These are phyloP conservation scores for Itoplectis maculator DNA, from an alignment of 2,888 invertebrate species.

Conservation along the genomic window DNA sequence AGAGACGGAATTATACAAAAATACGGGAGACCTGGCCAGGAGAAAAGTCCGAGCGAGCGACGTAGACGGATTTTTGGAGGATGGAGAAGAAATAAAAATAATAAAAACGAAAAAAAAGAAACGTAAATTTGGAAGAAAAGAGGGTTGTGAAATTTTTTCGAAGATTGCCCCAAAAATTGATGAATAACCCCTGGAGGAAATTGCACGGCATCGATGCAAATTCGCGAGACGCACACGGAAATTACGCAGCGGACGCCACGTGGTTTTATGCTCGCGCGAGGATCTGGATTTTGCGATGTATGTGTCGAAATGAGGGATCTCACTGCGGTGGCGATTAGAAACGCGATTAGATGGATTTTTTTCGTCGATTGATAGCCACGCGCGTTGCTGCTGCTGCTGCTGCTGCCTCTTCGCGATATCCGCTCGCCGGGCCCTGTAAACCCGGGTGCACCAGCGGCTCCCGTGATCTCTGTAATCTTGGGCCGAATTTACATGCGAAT, in stretches of 20 bases:
- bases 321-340: constrained; percentile 56
- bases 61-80: background rate
- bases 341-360: constrained; percentile 57
- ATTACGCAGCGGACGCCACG: background rate
- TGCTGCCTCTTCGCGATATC: constrained; percentile 7
- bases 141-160: constrained; percentile 51
- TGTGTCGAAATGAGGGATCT: constrained; percentile 40
- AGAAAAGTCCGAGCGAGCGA: background rate
- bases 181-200: constrained; percentile 75
- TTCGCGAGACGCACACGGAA: constrained; percentile 46
- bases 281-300: background rate
- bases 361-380: constrained; percentile 20
- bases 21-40: background rate
- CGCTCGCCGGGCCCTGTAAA: constrained; percentile 28
- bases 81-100: constrained; percentile 33
- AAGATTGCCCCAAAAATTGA: constrained; percentile 57
- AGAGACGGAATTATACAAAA: constrained; percentile 58
- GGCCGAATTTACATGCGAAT: constrained; percentile 30
- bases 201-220: constrained; percentile 82
- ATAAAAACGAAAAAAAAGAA: constrained; percentile 25
- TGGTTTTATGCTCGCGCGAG: background rate
- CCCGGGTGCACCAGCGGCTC: constrained; percentile 29
- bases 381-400: background rate
- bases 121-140: constrained; percentile 14
- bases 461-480: constrained; percentile 33